Evolutionary conservation across 2,888 invertebrate genomes (phyloP).

Genomic region (Nycteola revayana): DNA sequence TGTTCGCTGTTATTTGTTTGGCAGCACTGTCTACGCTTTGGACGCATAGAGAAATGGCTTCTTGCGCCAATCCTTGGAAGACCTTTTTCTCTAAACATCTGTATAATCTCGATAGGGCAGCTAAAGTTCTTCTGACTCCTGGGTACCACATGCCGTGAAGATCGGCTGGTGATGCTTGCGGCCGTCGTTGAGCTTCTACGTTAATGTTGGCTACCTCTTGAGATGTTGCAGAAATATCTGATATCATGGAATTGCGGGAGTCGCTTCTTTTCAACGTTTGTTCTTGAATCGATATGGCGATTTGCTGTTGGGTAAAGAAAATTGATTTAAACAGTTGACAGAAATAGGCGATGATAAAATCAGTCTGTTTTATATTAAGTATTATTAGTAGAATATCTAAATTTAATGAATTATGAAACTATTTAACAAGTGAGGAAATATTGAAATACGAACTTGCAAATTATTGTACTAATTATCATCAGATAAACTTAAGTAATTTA

Average conservation of each 20-base stretch:
- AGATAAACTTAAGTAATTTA: no score
- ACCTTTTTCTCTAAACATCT: conserved; percentile 96
- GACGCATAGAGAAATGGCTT: conserved; percentile 95
- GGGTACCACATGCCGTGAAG: conserved; percentile 99
- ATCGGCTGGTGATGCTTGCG: conserved; percentile 92
- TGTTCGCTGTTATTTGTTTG: conserved; percentile 87
- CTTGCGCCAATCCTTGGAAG: conserved; percentile 98
- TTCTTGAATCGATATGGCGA: conserved; percentile 84
- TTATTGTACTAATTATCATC: no score
- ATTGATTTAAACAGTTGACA: no score
- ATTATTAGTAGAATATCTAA: no score
- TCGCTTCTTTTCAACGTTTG: conserved; percentile 83
- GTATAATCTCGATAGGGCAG: conserved; percentile 92
- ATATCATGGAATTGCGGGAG: conserved; percentile 85
- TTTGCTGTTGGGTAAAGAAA: conserved; percentile 71
- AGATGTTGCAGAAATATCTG: conserved; percentile 85
- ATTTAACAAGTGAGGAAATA: no score
- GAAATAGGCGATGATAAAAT: no score
- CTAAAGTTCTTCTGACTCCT: conserved; percentile 95
- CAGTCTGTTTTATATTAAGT: no score
- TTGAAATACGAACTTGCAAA: no score
- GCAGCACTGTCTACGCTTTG: conserved; percentile 93
- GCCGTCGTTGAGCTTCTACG: conserved; percentile 57
- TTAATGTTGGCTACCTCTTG: conserved; percentile 87
- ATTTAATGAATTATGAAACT: no score